These are phyloP conservation scores for Galeruca laticollis DNA, from an alignment of 2,888 invertebrate species.

Conservation along the genomic window DNA sequence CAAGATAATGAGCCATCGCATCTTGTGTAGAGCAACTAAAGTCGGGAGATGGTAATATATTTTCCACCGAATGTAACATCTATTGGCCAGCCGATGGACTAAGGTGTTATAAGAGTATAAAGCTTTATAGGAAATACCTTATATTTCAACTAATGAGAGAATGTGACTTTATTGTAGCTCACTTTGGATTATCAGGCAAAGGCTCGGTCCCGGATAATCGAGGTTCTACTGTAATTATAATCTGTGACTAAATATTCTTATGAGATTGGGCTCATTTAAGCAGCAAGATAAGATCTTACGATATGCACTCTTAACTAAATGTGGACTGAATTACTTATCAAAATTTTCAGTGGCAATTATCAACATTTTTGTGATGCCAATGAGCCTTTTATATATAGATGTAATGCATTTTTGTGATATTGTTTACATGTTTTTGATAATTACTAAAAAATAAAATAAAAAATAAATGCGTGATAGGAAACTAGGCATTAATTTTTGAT, in stretches of 20 bases:
- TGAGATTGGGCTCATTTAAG: background rate
- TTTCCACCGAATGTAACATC: no score
- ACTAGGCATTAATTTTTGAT: background rate
- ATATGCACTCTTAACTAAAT: background rate
- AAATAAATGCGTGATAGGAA: slow-evolving; percentile 11
- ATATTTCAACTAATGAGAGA: no score
- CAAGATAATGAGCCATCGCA: no score
- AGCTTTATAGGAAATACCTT: no score
- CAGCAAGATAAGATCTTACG: background rate
- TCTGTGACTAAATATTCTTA: background rate
- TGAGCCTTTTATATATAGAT: slow-evolving; percentile 22
- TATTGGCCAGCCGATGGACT: no score
- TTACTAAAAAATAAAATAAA: slow-evolving; percentile 11
- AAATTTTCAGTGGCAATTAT: slow-evolving; percentile 2
- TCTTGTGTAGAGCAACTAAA: no score
- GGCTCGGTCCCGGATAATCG: no score
- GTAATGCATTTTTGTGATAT: slow-evolving; percentile 29
- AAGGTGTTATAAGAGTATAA: no score
- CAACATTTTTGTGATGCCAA: slow-evolving; percentile 16
- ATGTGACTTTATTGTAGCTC: no score
- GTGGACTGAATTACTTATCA: background rate
- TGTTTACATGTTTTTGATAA: slow-evolving; percentile 23
- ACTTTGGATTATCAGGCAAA: no score
- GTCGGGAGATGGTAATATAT: no score
- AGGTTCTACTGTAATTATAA: no score